Conservation (phyloP, 2,797 vertebrate genomes). For the Alcedo atthis region DNA sequence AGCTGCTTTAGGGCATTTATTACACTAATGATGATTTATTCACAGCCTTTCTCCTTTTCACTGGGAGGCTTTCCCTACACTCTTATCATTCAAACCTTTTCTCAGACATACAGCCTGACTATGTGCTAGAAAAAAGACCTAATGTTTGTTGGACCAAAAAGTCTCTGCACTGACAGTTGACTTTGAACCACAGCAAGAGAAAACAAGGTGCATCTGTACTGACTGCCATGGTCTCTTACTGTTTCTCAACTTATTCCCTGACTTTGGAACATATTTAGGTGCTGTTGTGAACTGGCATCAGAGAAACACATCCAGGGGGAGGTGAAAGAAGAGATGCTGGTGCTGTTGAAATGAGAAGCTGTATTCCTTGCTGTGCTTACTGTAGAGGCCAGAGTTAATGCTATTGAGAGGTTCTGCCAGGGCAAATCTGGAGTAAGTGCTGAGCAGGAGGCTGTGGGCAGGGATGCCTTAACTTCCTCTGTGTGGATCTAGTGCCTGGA, state of each 20-base stretch:
- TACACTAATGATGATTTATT: background rate
- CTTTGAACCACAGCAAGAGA: background rate
- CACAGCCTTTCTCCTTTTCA: background rate
- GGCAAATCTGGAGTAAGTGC: background rate
- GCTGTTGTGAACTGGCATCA: background rate
- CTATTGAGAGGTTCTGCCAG: background rate
- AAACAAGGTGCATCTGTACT: background rate
- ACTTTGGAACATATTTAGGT: background rate
- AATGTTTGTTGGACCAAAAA: background rate
- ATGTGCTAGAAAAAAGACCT: background rate
- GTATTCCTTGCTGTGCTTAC: background rate
- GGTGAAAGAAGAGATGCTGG: background rate
- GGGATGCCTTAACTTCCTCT: background rate
- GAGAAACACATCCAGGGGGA: background rate
- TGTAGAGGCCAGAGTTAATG: background rate
- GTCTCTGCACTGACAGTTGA: background rate
- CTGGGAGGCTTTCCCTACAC: background rate
- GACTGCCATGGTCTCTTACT: background rate
- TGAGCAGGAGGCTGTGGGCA: background rate
- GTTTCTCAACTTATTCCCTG: constrained; percentile 7
- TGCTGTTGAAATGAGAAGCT: background rate
- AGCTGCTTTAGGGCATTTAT: background rate
- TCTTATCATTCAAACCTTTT: background rate
- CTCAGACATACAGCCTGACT: background rate
- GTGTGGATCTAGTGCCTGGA: background rate